phyloP scores from a whole-genome alignment of 2,888 invertebrate genomes.

The Drosophila subquinaria region DNA sequence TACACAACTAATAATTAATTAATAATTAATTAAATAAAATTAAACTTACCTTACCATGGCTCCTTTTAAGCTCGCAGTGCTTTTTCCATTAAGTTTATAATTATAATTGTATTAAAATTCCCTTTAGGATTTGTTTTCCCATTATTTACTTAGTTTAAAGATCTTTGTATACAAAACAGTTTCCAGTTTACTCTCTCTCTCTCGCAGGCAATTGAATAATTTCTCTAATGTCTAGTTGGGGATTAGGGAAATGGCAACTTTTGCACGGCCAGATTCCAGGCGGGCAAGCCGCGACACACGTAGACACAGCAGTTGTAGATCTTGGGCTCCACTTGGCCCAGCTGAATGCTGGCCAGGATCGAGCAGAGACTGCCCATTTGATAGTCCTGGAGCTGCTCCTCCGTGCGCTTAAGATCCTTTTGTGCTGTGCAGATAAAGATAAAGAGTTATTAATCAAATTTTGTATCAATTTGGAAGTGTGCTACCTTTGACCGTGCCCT shows the following conservation, averaged over 20 bases:
- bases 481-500: conserved; percentile 77
- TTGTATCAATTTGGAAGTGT: not conserved
- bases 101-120: not conserved
- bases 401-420: conserved; percentile 8
- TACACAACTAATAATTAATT: no score
- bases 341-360: conserved; percentile 72
- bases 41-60: no score
- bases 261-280: conserved; percentile 78
- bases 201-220: not conserved
- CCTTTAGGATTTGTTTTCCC: not conserved
- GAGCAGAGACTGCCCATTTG: conserved; percentile 76
- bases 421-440: not conserved
- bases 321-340: conserved; percentile 68
- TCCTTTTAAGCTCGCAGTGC: no score
- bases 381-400: conserved; percentile 53
- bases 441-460: not conserved
- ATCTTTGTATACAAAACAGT: not conserved
- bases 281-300: conserved; percentile 81
- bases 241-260: conserved; percentile 52
- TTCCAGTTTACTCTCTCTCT: not conserved
- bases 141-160: conserved; percentile 3
- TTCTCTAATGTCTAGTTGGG: not conserved
- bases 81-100: no score
- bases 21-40: no score
- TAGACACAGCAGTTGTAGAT: conserved; percentile 80